These are phyloP conservation scores for Enchytraeus crypticus DNA, from an alignment of 2,888 invertebrate species.

Conservation along the genomic window DNA sequence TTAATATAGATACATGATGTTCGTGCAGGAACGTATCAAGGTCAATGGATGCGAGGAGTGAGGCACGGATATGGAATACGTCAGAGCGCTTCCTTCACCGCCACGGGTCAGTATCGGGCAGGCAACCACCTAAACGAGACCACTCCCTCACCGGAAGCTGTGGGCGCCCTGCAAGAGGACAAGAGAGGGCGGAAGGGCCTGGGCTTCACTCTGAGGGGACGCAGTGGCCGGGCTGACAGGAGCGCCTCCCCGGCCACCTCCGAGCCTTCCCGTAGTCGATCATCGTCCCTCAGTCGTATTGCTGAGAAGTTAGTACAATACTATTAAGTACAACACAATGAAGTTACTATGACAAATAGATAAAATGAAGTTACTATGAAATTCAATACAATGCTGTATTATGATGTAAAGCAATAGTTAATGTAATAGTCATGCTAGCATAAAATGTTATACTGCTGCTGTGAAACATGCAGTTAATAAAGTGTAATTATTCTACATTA, in stretches of 20 bases:
- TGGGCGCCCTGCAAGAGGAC: not conserved
- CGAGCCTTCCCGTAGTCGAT: not conserved
- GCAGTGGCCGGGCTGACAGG: not conserved
- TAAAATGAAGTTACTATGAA: no score
- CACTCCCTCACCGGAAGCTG: not conserved
- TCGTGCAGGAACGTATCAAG: slow-evolving; percentile 59
- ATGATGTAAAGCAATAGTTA: no score
- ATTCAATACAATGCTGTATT: no score
- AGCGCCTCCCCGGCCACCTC: not conserved
- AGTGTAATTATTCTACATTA: no score
- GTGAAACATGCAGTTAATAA: no score
- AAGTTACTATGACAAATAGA: no score
- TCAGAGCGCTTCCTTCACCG: slow-evolving; percentile 73
- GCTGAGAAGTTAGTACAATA: not conserved
- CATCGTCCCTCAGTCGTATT: not conserved
- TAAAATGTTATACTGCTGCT: no score
- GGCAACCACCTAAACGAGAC: slow-evolving; percentile 8
- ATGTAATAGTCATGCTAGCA: no score
- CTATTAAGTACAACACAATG: no score
- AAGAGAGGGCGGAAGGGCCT: not conserved
- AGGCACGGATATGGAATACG: slow-evolving; percentile 98
- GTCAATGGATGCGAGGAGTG: slow-evolving; percentile 97
- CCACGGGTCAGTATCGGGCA: slow-evolving; percentile 5
- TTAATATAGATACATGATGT: no score
- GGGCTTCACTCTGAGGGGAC: not conserved